Evolutionary conservation across 2,797 vertebrate species (phyloP).

Genomic region (Morelia viridis): DNA sequence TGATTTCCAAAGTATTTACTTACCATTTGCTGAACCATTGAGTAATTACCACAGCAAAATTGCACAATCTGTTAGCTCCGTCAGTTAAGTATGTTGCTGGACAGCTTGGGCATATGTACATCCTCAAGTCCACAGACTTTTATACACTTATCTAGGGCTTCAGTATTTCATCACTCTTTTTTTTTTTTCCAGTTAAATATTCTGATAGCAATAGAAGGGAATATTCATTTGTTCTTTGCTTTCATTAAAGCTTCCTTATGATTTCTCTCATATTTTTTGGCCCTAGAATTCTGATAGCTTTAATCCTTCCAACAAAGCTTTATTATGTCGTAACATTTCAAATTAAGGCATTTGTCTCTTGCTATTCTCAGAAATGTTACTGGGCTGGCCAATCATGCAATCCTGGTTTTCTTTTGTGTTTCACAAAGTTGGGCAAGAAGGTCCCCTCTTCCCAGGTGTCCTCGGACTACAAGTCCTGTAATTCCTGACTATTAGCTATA

Average conservation of each 20-base stretch:
- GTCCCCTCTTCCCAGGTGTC: too few species aligned
- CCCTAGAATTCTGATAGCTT: slow-evolving; percentile 2
- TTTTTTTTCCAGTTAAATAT: neutral
- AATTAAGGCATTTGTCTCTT: slow-evolving; percentile 26
- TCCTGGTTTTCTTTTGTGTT: neutral
- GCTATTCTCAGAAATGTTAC: slow-evolving; percentile 15
- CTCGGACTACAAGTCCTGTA: too few species aligned
- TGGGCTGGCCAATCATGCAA: neutral
- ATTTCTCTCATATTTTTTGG: neutral
- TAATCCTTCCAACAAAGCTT: neutral
- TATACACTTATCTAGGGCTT: slow-evolving; percentile 3
- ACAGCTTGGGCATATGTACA: slow-evolving; percentile 62
- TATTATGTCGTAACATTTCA: slow-evolving; percentile 23
- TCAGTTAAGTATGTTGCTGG: slow-evolving; percentile 65
- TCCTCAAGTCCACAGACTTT: slow-evolving; percentile 51
- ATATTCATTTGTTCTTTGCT: neutral
- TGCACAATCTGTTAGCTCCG: slow-evolving; percentile 69
- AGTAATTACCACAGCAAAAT: slow-evolving; percentile 71
- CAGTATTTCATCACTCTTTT: slow-evolving; percentile 29
- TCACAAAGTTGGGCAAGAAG: too few species aligned
- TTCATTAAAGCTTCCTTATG: neutral
- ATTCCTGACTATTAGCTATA: too few species aligned
- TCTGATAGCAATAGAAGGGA: neutral
- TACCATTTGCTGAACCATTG: slow-evolving; percentile 76
- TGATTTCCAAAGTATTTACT: slow-evolving; percentile 73